Base-by-base conservation (phyloP, 2,113 vertebrate species). In the Orientallactaga bullata region DNA sequence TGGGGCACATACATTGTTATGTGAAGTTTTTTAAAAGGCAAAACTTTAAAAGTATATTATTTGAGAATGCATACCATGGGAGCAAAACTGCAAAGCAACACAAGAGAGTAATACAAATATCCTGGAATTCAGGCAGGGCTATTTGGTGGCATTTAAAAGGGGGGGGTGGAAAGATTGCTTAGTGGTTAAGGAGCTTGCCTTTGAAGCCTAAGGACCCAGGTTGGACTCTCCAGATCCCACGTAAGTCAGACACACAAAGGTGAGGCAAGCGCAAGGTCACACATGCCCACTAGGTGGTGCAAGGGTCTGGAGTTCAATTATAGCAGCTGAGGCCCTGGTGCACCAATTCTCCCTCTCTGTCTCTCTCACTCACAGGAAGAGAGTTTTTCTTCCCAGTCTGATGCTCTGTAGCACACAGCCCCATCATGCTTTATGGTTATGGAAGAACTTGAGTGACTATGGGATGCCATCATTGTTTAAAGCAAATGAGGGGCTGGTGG, bases 1-100 rank as follows among this genome's bases (percentile, higher is more conserved):
- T 16, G 71, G 55, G 77, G 77, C 60, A 16, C 5, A 9, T 55
- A 66, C 3, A 15, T 18, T 86, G n/a, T 88, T 60, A 35, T 6
- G 12, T 71, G 17, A 37, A 55, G 21, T 84, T 91, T 69, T 60
- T 88, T 37, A 39, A 58, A 93, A 83, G 66, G 11, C 20, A 90
- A 90, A 60, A 47, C 39, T 77, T 83, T 81, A 60, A 80, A 81
- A 81, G 79, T 30, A 1, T 39, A 58, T 72, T 89, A 71, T 73
- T 73, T 42, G 23, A n/a, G 23, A 30, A 63, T 85, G 17, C 16
- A 23, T 58, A 73, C 4, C 9, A 69, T 88, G 35, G 26, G 65
- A 20, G 0, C 84, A 85, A 95, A 92, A 74, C 81, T 61, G 81
- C 39, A 89, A 93, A 85, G n/a, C 71, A 89, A 87, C 88, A 16